These are phyloP conservation scores for Lamprotornis superbus DNA, from an alignment of 2,113 vertebrate genomes.

Conservation along the genomic window DNA sequence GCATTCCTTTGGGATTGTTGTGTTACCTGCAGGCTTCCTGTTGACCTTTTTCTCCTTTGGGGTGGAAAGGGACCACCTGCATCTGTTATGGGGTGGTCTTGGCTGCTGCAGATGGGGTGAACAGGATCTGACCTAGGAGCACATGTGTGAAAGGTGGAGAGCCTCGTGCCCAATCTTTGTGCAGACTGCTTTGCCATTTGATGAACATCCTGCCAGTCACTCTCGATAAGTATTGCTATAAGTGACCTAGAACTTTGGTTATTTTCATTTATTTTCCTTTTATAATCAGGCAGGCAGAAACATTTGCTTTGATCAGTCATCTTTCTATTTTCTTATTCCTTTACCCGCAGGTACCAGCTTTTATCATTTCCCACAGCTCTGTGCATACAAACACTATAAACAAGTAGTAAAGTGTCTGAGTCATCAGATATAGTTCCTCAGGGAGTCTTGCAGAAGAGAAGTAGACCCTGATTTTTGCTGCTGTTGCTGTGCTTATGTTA, in stretches of 20 bases:
- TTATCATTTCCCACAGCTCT: slow-evolving; percentile 56
- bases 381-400: slow-evolving; percentile 46
- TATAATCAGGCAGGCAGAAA: slow-evolving; percentile 38
- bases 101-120: background rate
- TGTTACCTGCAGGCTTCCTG: background rate
- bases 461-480: slow-evolving; percentile 36
- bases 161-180: background rate
- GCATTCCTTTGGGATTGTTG: background rate
- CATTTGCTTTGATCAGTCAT: slow-evolving; percentile 52
- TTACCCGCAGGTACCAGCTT: slow-evolving; percentile 44
- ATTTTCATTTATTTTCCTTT: background rate
- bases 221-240: background rate
- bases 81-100: background rate
- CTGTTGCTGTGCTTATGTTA: slow-evolving; percentile 36
- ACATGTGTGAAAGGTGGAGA: background rate
- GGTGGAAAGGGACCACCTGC: background rate
- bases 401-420: slow-evolving; percentile 49
- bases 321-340: slow-evolving; percentile 51
- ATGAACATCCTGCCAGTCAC: background rate
- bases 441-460: slow-evolving; percentile 42
- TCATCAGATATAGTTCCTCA: slow-evolving; percentile 32
- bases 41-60: background rate
- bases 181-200: background rate
- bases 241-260: background rate
- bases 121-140: background rate